Conservation (phyloP, 2,888 invertebrate species). For the Scaptomyza caliginosa region DNA sequence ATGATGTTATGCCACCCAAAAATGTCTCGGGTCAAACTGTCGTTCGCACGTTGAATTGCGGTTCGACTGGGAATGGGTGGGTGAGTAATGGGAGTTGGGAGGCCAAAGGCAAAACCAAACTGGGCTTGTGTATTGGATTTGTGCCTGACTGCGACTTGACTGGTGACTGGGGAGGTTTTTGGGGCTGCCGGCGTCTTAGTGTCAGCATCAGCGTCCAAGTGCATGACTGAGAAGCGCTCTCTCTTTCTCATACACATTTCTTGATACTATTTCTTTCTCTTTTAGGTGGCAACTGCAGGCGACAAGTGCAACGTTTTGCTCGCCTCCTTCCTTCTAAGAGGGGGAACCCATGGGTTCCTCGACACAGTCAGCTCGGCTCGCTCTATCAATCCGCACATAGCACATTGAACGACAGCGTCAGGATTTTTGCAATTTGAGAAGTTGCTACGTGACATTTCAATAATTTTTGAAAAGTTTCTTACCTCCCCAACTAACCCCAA, state of each 20-base stretch:
- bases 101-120: slow-evolving; percentile 2
- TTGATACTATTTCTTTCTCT: neutral
- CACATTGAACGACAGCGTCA: slow-evolving; percentile 83
- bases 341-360: slow-evolving; percentile 11
- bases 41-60: slow-evolving; percentile 78
- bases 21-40: slow-evolving; percentile 74
- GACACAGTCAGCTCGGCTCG: slow-evolving; percentile 53
- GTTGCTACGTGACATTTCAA: slow-evolving; percentile 84
- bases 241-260: neutral
- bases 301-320: slow-evolving; percentile 54
- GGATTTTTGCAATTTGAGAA: slow-evolving; percentile 84
- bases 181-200: slow-evolving; percentile 75
- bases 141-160: slow-evolving; percentile 46
- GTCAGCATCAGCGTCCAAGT: slow-evolving; percentile 70
- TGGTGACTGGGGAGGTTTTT: slow-evolving; percentile 21
- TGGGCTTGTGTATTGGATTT: slow-evolving; percentile 71
- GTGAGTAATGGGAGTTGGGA: neutral
- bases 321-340: slow-evolving; percentile 22
- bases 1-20: slow-evolving; percentile 64
- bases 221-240: slow-evolving; percentile 24
- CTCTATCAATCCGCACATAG: slow-evolving; percentile 82
- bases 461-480: slow-evolving; percentile 83
- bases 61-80: slow-evolving; percentile 38
- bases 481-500: slow-evolving; percentile 25
- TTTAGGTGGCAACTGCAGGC: slow-evolving; percentile 32